Evolutionary conservation across 2,797 vertebrate genomes (phyloP).

Genomic region (Gambusia yucatana): DNA sequence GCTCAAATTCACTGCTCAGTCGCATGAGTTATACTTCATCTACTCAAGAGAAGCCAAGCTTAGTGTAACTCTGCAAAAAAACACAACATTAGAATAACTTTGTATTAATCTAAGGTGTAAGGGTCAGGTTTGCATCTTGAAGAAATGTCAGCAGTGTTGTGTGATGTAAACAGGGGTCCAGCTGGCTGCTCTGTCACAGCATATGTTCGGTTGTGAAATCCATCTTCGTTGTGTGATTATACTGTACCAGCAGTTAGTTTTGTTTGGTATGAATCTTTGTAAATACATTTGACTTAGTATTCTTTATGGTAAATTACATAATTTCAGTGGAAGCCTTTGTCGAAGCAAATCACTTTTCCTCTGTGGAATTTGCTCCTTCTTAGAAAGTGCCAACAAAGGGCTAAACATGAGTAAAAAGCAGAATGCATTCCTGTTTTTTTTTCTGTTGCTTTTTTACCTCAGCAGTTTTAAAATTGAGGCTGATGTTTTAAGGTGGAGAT

Average conservation of each 20-base stretch:
- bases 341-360: slow-evolving; percentile 29
- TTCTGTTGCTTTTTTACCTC: background rate
- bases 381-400: slow-evolving; percentile 1
- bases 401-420: background rate
- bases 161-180: slow-evolving; percentile 42
- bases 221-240: slow-evolving; percentile 26
- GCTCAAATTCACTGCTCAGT: slow-evolving; percentile 13
- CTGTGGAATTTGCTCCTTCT: background rate
- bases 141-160: slow-evolving; percentile 27
- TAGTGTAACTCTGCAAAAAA: slow-evolving; percentile 23
- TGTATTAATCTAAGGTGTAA: slow-evolving; percentile 38
- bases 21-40: slow-evolving; percentile 17
- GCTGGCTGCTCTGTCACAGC: slow-evolving; percentile 43
- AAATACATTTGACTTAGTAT: slow-evolving; percentile 11
- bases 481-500: background rate
- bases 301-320: background rate
- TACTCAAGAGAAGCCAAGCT: slow-evolving; percentile 19
- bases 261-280: background rate
- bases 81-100: slow-evolving; percentile 26
- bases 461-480: background rate
- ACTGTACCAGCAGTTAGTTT: slow-evolving; percentile 31
- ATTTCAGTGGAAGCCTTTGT: slow-evolving; percentile 6
- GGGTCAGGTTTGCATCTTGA: slow-evolving; percentile 26
- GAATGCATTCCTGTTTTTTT: background rate
- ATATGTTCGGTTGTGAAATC: slow-evolving; percentile 32